A percentile compares a stretch with the other conserved stretches of the same genome.
Evolutionary conservation across 2,888 invertebrate species (phyloP).

Genomic region (Polymixis lichenea): DNA sequence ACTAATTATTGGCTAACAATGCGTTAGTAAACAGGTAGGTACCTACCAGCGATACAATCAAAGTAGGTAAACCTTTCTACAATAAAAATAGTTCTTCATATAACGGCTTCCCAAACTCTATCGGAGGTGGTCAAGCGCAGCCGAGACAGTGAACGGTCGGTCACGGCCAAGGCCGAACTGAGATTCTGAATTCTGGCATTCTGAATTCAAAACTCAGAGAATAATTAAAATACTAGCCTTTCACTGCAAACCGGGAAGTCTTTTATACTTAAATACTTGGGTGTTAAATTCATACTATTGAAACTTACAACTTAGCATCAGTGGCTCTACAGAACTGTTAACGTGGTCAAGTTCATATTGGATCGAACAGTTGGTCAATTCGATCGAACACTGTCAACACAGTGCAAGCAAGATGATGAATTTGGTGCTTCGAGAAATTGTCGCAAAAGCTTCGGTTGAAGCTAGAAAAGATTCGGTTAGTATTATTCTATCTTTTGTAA

Average conservation of each 20-base stretch:
- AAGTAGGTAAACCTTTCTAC: slow-evolving; percentile 60
- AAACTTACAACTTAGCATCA: slow-evolving; percentile 25
- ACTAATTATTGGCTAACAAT: slow-evolving; percentile 50
- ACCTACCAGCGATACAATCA: slow-evolving; percentile 40
- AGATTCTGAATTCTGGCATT: slow-evolving; percentile 69
- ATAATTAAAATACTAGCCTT: slow-evolving; percentile 71
- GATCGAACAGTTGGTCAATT: slow-evolving; percentile 55
- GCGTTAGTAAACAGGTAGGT: slow-evolving; percentile 28
- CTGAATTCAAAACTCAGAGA: slow-evolving; percentile 67
- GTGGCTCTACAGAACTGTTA: slow-evolving; percentile 27
- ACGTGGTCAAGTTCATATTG: slow-evolving; percentile 36
- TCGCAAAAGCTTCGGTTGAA: slow-evolving; percentile 82
- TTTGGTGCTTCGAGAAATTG: slow-evolving; percentile 84
- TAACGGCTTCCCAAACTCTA: slow-evolving; percentile 72
- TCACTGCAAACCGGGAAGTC: slow-evolving; percentile 72
- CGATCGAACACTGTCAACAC: slow-evolving; percentile 66
- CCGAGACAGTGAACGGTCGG: slow-evolving; percentile 86
- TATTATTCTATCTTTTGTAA: not conserved
- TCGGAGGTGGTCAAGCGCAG: slow-evolving; percentile 82
- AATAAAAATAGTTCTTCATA: slow-evolving; percentile 66
- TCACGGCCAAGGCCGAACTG: slow-evolving; percentile 88
- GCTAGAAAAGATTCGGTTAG: slow-evolving; percentile 83
- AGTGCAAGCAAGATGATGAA: slow-evolving; percentile 84
- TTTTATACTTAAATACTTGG: slow-evolving; percentile 62
- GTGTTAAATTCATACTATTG: slow-evolving; percentile 38